Conservation (phyloP, 2,797 vertebrate genomes). For the Sitta carolinensis region DNA sequence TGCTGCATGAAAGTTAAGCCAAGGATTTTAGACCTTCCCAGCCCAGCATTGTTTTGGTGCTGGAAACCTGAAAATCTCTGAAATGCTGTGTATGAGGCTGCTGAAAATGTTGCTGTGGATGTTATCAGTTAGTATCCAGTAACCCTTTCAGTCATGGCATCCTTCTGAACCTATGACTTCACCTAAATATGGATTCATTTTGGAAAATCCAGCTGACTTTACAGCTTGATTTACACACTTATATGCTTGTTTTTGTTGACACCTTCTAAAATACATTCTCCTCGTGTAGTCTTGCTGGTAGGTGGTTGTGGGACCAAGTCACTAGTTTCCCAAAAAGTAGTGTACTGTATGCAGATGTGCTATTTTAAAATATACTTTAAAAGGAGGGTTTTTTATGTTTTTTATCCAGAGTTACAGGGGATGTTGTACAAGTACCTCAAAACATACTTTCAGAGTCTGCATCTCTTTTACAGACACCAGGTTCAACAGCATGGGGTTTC, state of each 20-base stretch:
- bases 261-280: background rate
- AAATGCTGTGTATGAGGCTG: background rate
- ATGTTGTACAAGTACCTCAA: background rate
- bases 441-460: background rate
- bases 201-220: background rate
- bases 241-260: rapidly evolving
- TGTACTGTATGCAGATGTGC: background rate
- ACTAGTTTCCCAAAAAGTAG: background rate
- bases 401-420: background rate
- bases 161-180: background rate
- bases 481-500: background rate
- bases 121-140: background rate
- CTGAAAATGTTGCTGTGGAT: background rate
- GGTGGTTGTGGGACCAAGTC: background rate
- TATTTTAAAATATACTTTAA: background rate
- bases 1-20: background rate
- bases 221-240: background rate
- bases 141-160: background rate
- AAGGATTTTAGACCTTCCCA: background rate
- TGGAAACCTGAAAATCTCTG: background rate
- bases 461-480: background rate
- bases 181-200: background rate
- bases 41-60: rapidly evolving
- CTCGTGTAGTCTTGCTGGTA: background rate
- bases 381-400: background rate